These are phyloP conservation scores for Argopecten irradians DNA, from an alignment of 1,140 invertebrate species.

Conservation along the genomic window DNA sequence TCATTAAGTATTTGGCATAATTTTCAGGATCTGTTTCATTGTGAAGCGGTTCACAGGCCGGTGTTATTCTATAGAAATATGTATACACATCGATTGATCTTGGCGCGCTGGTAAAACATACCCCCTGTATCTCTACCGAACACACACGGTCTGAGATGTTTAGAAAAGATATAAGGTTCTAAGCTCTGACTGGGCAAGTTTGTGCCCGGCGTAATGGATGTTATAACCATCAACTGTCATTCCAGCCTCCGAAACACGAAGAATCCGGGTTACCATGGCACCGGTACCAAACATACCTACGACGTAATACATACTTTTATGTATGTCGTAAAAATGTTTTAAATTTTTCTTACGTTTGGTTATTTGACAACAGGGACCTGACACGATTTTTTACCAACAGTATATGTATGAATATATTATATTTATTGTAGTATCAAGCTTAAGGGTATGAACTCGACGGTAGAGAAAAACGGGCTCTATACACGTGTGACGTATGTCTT, in stretches of 20 bases:
- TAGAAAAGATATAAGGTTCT: background rate
- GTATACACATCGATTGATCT: background rate
- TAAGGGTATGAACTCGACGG: too few species aligned
- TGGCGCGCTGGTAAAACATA: background rate
- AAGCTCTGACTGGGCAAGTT: background rate
- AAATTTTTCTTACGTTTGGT: too few species aligned
- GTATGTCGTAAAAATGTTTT: too few species aligned
- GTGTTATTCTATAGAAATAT: background rate
- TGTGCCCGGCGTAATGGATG: background rate
- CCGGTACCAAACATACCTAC: background rate
- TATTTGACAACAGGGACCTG: too few species aligned
- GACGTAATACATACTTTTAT: too few species aligned
- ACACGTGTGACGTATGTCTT: too few species aligned
- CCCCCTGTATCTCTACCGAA: background rate
- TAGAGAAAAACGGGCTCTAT: too few species aligned
- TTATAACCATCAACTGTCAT: background rate
- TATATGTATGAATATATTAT: too few species aligned
- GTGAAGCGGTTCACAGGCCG: background rate
- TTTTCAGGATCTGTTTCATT: background rate
- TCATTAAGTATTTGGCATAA: constrained; percentile 2
- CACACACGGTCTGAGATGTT: background rate
- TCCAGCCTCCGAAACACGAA: background rate
- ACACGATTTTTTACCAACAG: too few species aligned
- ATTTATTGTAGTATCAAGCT: too few species aligned
- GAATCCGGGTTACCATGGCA: background rate